These are phyloP conservation scores for Coenonympha glycerion DNA, from an alignment of 2,888 invertebrate genomes.

Conservation along the genomic window DNA sequence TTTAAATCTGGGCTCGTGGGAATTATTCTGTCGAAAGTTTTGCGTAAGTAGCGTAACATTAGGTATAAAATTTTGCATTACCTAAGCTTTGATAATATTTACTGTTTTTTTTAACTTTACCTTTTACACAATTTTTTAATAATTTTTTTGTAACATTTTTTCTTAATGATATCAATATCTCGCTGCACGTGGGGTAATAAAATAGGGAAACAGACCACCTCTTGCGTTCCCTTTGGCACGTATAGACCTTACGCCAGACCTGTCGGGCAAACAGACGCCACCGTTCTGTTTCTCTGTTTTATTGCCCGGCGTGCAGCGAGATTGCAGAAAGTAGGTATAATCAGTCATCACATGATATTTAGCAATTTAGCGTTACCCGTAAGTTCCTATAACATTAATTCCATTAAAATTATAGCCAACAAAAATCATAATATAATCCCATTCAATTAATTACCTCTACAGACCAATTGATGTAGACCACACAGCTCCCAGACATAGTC, in stretches of 20 bases:
- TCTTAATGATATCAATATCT: too few relatives aligned
- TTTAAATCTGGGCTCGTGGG: constrained; percentile 11
- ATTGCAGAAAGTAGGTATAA: too few relatives aligned
- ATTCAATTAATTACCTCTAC: constrained; percentile 7
- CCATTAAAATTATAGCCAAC: constrained; percentile 6
- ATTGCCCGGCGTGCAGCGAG: too few relatives aligned
- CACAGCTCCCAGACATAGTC: constrained; percentile 8
- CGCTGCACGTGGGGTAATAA: too few relatives aligned
- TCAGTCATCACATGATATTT: background rate
- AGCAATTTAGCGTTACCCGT: background rate
- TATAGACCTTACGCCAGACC: too few relatives aligned
- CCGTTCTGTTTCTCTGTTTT: too few relatives aligned
- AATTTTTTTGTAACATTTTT: too few relatives aligned
- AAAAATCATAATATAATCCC: constrained; percentile 8
- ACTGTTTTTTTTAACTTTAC: too few relatives aligned
- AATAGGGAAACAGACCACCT: too few relatives aligned
- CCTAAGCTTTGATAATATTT: background rate
- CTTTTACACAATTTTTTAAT: too few relatives aligned
- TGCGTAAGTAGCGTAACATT: constrained; percentile 6
- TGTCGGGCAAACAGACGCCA: too few relatives aligned
- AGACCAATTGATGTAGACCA: constrained; percentile 14
- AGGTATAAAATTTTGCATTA: background rate
- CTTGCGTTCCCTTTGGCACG: too few relatives aligned
- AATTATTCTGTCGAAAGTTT: constrained; percentile 10
- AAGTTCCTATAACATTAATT: background rate